Conservation (phyloP, 2,888 invertebrate genomes). For the Drosophila mulleri region DNA sequence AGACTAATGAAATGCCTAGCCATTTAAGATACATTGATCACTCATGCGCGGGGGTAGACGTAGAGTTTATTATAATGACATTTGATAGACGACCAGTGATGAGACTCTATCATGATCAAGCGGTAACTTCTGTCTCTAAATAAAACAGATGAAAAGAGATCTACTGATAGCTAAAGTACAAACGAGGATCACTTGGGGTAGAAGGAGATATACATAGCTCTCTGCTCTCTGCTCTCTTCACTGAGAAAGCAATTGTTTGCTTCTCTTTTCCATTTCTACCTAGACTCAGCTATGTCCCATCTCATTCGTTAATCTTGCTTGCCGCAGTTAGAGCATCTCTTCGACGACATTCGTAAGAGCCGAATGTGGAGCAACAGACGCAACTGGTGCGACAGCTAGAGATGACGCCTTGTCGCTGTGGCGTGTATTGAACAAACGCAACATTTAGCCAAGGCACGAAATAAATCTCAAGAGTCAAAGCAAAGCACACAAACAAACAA, state of each 20-base stretch:
- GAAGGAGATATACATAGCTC: no score
- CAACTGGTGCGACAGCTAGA: slow-evolving; percentile 20
- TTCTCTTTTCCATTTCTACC: background rate
- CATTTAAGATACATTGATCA: background rate
- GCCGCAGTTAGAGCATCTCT: slow-evolving; percentile 36
- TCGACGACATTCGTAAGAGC: background rate
- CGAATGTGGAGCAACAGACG: background rate
- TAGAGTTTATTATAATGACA: no score
- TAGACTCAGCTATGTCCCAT: background rate
- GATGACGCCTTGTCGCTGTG: slow-evolving; percentile 3
- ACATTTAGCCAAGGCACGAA: slow-evolving; percentile 59
- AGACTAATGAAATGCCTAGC: background rate
- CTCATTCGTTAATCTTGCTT: background rate
- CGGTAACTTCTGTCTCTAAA: no score
- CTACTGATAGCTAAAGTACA: no score
- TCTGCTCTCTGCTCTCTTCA: no score
- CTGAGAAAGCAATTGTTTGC: no score
- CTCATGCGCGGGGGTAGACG: background rate
- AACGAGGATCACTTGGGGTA: no score
- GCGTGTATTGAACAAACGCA: slow-evolving; percentile 54
- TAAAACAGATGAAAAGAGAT: no score
- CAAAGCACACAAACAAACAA: slow-evolving; percentile 18
- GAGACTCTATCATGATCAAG: no score
- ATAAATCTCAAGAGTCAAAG: slow-evolving; percentile 60
- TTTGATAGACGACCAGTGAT: no score